These are phyloP conservation scores for Cochlearius cochlearius DNA, from an alignment of 2,113 vertebrate species.

Conservation along the genomic window DNA sequence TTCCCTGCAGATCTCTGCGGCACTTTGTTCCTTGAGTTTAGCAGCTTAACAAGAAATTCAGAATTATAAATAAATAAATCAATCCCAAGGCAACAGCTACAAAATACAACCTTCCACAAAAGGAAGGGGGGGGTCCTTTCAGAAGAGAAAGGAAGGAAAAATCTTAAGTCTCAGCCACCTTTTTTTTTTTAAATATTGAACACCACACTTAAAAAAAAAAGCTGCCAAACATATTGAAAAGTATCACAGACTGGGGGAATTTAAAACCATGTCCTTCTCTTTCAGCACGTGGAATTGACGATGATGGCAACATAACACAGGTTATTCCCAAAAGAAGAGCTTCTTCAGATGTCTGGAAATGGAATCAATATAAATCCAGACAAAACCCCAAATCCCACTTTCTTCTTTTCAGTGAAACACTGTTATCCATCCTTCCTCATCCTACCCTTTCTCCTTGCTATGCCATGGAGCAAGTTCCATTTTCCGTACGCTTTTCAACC, in stretches of 20 bases:
- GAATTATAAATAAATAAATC: neutral
- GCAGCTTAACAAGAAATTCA: neutral
- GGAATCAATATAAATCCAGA: neutral
- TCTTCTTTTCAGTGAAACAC: neutral
- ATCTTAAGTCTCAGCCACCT: neutral
- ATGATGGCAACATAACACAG: accelerated
- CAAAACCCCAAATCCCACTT: neutral
- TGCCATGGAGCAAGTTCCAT: accelerated
- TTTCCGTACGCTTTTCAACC: neutral
- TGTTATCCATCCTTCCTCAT: neutral
- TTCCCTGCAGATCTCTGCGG: neutral
- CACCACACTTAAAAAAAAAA: neutral
- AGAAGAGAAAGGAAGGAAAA: neutral
- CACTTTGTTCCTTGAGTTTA: accelerated
- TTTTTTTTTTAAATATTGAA: neutral
- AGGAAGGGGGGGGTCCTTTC: neutral
- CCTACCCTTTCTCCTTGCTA: neutral
- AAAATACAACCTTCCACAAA: neutral
- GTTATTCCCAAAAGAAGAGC: neutral
- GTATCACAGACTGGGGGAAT: neutral
- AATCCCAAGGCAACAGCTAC: neutral
- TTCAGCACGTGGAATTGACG: neutral
- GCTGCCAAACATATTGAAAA: too few species aligned
- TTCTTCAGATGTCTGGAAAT: neutral
- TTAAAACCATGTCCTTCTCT: neutral